phyloP scores from a whole-genome alignment of 2,888 invertebrate species.

The Metellina segmentata region DNA sequence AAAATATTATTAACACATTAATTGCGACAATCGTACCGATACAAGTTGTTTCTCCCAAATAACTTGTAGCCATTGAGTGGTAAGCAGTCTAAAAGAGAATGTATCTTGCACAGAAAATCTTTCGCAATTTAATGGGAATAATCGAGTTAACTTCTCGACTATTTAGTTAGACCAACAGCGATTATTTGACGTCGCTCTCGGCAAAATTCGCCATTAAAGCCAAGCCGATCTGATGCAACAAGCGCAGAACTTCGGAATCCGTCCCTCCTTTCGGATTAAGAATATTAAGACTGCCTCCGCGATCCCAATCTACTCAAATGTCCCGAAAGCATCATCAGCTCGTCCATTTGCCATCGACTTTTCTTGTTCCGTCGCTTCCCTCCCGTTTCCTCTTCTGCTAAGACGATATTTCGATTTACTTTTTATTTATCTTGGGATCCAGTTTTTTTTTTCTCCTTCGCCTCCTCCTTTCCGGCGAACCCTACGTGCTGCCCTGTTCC shows the following conservation, averaged over 20 bases:
- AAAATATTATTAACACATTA: no score
- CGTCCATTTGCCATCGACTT: not conserved
- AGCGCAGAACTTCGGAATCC: not conserved
- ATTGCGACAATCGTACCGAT: no score
- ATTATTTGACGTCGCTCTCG: no score
- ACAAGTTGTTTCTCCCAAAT: no score
- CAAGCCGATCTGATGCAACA: conserved; percentile 4
- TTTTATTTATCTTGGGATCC: conserved; percentile 25
- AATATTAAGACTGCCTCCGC: not conserved
- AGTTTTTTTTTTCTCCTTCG: conserved; percentile 8
- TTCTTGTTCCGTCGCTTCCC: not conserved
- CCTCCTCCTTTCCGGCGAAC: not conserved
- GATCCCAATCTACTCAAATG: conserved; percentile 49
- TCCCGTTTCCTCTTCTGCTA: not conserved
- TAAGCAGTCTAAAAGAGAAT: no score
- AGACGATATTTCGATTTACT: conserved; percentile 56
- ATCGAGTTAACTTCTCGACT: no score
- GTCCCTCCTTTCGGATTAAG: conserved; percentile 21
- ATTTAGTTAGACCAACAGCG: no score
- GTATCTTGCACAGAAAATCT: no score
- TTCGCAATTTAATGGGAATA: no score
- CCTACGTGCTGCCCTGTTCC: not conserved
- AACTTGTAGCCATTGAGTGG: no score
- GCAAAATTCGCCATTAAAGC: no score
- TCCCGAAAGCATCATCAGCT: conserved; percentile 14